Evolutionary conservation across 1,140 invertebrate species (phyloP).

Genomic region (Ditylenchus dipsaci): DNA sequence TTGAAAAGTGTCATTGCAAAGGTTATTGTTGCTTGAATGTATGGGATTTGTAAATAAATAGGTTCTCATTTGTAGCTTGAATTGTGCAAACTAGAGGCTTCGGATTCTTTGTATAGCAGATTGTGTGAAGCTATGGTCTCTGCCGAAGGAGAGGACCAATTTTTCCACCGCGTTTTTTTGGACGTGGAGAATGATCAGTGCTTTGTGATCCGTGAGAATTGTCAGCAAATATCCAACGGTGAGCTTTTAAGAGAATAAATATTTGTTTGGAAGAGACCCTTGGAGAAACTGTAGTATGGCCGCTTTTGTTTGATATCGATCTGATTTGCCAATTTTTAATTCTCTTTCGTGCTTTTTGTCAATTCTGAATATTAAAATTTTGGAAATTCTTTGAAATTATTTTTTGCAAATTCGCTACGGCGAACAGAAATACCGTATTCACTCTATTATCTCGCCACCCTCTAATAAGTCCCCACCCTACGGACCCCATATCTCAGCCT

Average conservation of each 20-base stretch:
- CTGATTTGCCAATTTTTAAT: no score
- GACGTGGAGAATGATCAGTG: not conserved
- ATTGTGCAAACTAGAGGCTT: not conserved
- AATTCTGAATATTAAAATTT: no score
- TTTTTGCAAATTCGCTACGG: no score
- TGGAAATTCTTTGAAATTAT: no score
- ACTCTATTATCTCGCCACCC: no score
- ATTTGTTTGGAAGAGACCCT: slow-evolving; percentile 1
- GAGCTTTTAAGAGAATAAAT: not conserved
- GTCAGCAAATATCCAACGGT: slow-evolving; percentile 2
- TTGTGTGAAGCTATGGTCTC: slow-evolving; percentile 8
- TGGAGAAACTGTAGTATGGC: not conserved
- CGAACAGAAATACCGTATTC: no score
- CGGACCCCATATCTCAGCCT: no score
- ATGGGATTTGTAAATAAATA: not conserved
- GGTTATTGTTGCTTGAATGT: slow-evolving; percentile 1
- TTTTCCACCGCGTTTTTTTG: slow-evolving; percentile 21
- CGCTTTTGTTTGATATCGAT: no score
- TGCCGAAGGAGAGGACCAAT: not conserved
- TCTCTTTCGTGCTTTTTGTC: no score
- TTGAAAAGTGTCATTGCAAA: slow-evolving; percentile 1
- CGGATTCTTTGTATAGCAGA: slow-evolving; percentile 18
- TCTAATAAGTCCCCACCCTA: no score
- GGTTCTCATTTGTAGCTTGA: slow-evolving; percentile 3
- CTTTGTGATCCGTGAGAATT: slow-evolving; percentile 2